Conservation (phyloP, 1,140 invertebrate species). For the Zaprionus kolodkinae region DNA sequence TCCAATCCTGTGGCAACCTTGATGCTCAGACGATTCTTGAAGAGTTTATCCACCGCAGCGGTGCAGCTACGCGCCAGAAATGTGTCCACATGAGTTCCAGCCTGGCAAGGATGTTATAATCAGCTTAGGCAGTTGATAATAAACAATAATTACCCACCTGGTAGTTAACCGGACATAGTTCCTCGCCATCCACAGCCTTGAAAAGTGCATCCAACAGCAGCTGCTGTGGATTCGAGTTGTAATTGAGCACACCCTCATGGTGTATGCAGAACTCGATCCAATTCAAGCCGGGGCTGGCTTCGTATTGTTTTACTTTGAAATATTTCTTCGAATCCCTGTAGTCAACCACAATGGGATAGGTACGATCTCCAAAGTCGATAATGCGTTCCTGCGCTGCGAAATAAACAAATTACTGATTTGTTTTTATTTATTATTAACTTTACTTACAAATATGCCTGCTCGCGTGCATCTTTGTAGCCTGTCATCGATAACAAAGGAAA, state of each 20-base stretch:
- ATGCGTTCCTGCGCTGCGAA: conserved; percentile 33
- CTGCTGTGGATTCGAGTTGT: conserved; percentile 22
- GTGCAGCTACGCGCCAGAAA: conserved; percentile 58
- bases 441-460: conserved; percentile 19
- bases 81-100: conserved; percentile 35
- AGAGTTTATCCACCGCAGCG: conserved; percentile 58
- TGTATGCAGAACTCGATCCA: conserved; percentile 58
- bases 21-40: conserved; percentile 34
- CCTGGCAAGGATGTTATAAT: not conserved
- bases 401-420: not conserved
- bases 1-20: not conserved
- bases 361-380: conserved; percentile 42
- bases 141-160: conserved; percentile 25
- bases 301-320: conserved; percentile 42
- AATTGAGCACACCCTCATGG: conserved; percentile 45
- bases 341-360: conserved; percentile 45
- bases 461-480: conserved; percentile 11
- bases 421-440: not conserved
- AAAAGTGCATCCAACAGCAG: conserved; percentile 51
- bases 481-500: conserved; percentile 14
- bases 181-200: conserved; percentile 47
- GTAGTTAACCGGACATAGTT: conserved; percentile 59
- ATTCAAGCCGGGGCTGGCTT: conserved; percentile 34
- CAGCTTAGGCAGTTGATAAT: not conserved
- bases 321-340: conserved; percentile 38